Evolutionary conservation across 2,113 vertebrate genomes (phyloP).

Genomic region (Callopanchax toddi): DNA sequence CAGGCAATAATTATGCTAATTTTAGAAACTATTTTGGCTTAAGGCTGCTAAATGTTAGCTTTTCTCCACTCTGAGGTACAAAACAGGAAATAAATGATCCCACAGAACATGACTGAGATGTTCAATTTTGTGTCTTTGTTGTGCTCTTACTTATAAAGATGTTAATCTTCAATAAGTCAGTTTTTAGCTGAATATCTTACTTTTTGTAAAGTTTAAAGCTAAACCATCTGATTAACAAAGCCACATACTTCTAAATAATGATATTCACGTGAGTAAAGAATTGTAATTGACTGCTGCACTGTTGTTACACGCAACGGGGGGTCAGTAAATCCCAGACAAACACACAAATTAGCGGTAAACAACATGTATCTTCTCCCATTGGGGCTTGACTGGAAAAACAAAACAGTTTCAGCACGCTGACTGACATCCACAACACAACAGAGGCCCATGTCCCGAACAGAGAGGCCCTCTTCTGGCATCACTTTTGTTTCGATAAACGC

Average conservation of each 20-base stretch:
- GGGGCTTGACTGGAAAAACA: conserved; percentile 9
- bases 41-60: too few species aligned
- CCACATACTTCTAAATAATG: neutral
- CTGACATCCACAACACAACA: conserved; percentile 56
- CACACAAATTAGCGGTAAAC: conserved; percentile 37
- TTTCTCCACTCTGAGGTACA: too few species aligned
- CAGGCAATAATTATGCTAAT: neutral
- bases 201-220: neutral
- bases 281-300: neutral
- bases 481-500: conserved; percentile 33
- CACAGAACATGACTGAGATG: too few species aligned
- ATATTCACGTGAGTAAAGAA: neutral
- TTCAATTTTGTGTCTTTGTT: too few species aligned
- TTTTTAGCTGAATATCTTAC: neutral
- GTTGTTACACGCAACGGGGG: conserved; percentile 4
- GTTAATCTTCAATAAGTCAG: too few species aligned
- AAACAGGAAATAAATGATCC: too few species aligned
- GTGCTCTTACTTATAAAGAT: too few species aligned
- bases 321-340: conserved; percentile 13
- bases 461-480: conserved; percentile 51
- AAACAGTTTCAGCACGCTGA: conserved; percentile 52
- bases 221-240: neutral
- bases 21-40: too few species aligned
- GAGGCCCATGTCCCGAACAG: conserved; percentile 38
- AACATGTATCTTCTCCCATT: conserved; percentile 1